These are phyloP conservation scores for Indicator indicator DNA, from an alignment of 2,113 vertebrate species.

Conservation along the genomic window DNA sequence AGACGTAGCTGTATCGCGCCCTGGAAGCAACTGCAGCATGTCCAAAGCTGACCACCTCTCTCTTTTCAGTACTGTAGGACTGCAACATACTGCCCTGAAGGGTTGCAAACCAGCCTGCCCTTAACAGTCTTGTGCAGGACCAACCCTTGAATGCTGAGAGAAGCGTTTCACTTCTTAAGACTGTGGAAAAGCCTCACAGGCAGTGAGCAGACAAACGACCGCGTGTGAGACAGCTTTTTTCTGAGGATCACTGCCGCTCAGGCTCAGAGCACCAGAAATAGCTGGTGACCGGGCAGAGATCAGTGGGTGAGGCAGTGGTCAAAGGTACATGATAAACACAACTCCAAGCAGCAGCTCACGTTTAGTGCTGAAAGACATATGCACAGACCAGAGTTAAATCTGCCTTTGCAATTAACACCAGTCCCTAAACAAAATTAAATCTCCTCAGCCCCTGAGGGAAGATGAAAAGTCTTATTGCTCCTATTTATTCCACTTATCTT, in stretches of 20 bases:
- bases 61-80: background rate
- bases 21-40: background rate
- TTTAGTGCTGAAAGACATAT: rapidly evolving
- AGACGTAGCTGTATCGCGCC: background rate
- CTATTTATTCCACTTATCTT: background rate
- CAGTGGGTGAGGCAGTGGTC: background rate
- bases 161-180: background rate
- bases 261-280: background rate
- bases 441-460: rapidly evolving
- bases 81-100: background rate
- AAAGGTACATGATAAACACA: background rate
- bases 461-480: background rate
- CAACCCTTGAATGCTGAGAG: background rate
- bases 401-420: background rate
- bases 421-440: background rate
- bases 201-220: rapidly evolving
- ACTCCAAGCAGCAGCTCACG: background rate
- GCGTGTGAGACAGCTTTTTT: rapidly evolving
- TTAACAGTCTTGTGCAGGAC: background rate
- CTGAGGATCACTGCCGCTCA: background rate
- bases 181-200: background rate
- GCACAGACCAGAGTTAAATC: background rate
- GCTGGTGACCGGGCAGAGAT: background rate
- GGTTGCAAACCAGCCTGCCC: background rate
- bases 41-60: background rate